Conservation (phyloP, 2,888 invertebrate species). For the Agrotis clavis region DNA sequence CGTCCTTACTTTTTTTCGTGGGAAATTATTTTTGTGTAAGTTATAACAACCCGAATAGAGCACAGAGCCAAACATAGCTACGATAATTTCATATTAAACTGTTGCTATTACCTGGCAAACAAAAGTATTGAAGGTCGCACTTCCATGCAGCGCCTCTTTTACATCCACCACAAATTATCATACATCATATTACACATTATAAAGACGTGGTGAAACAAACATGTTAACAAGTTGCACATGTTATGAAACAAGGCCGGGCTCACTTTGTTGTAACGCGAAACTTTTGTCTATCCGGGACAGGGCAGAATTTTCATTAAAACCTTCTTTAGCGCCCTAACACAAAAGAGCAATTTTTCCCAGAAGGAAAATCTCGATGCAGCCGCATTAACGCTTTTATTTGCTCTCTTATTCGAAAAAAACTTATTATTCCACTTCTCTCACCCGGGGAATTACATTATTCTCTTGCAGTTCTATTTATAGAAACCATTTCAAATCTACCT, state of each 20-base stretch:
- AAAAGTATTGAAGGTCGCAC: slow-evolving; percentile 30
- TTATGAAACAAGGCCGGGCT: slow-evolving; percentile 68
- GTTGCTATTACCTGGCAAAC: not conserved
- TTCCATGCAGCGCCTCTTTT: slow-evolving; percentile 22
- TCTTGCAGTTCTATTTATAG: slow-evolving; percentile 82
- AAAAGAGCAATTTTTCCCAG: slow-evolving; percentile 88
- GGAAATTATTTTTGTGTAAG: too few species aligned
- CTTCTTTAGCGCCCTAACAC: slow-evolving; percentile 84
- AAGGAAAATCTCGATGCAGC: slow-evolving; percentile 89
- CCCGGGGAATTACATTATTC: slow-evolving; percentile 86
- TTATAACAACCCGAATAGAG: too few species aligned
- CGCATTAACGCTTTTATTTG: slow-evolving; percentile 89
- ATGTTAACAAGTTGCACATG: slow-evolving; percentile 69
- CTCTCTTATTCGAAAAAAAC: slow-evolving; percentile 86
- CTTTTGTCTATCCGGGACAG: slow-evolving; percentile 80
- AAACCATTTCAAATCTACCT: slow-evolving; percentile 69
- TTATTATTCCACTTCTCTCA: slow-evolving; percentile 88
- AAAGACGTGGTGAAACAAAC: slow-evolving; percentile 58
- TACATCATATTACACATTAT: slow-evolving; percentile 56
- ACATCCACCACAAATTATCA: slow-evolving; percentile 54
- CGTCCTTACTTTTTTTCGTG: too few species aligned
- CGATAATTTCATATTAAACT: not conserved
- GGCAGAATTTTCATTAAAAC: slow-evolving; percentile 88
- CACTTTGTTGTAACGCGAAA: slow-evolving; percentile 75
- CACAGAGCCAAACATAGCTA: too few species aligned